Percentiles rank a stretch among this genome's conserved stretches.
These are phyloP conservation scores for Drosophila sechellia DNA, from an alignment of 1,140 invertebrate species.

Conservation along the genomic window DNA sequence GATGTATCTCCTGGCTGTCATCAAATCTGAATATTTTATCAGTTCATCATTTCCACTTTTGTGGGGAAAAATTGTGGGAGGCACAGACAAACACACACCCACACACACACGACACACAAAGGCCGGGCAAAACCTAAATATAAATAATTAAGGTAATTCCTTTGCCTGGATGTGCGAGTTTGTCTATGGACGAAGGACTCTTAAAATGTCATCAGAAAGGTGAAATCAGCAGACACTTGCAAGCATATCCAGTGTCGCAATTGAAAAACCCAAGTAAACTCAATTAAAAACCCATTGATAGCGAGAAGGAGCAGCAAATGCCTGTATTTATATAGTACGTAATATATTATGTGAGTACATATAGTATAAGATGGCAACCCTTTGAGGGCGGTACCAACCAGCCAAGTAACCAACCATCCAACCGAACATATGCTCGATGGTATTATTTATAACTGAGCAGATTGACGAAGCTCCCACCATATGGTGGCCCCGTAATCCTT, in stretches of 20 bases:
- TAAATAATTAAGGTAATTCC: slow-evolving; percentile 54
- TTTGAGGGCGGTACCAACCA: no score
- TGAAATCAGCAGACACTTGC: slow-evolving; percentile 4
- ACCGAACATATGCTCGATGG: slow-evolving; percentile 24
- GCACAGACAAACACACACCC: no score
- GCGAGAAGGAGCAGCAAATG: not conserved
- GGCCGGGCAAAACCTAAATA: slow-evolving; percentile 29
- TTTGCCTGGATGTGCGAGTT: not conserved
- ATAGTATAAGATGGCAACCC: not conserved
- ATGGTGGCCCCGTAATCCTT: slow-evolving; percentile 3
- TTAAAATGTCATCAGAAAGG: slow-evolving; percentile 21
- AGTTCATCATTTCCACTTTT: slow-evolving; percentile 46
- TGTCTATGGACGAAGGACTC: not conserved
- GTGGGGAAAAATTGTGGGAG: no score
- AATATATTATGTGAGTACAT: not conserved
- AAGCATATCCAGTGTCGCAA: slow-evolving; percentile 11
- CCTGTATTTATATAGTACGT: slow-evolving; percentile 5
- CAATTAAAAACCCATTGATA: slow-evolving; percentile 48
- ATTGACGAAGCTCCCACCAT: slow-evolving; percentile 10
- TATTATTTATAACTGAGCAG: slow-evolving; percentile 33
- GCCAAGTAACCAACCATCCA: no score
- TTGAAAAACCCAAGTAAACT: slow-evolving; percentile 20
- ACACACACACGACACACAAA: not conserved
- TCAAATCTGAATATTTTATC: slow-evolving; percentile 48
- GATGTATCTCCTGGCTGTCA: slow-evolving; percentile 9